phyloP scores from a whole-genome alignment of 2,797 vertebrate genomes.

The Sebastes umbrosus region DNA sequence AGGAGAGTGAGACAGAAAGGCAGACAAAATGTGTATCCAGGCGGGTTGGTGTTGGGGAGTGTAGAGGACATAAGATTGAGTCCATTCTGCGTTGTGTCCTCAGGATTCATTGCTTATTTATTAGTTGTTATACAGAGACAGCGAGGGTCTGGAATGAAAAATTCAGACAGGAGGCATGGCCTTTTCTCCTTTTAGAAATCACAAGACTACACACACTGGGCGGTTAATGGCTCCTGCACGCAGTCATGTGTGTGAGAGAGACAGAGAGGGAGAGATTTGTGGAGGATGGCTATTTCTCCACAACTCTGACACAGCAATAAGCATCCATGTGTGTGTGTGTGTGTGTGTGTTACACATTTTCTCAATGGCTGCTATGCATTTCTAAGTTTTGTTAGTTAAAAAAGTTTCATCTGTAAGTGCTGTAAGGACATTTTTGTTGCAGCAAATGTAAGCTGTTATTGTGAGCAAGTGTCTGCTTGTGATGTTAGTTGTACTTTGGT shows the following conservation, averaged over 20 bases:
- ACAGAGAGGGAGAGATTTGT: slow-evolving; percentile 33
- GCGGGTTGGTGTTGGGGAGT: slow-evolving; percentile 31
- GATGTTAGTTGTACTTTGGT: not conserved
- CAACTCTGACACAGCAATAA: slow-evolving; percentile 39
- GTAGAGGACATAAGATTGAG: slow-evolving; percentile 55
- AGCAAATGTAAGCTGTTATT: not conserved
- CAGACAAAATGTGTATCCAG: slow-evolving; percentile 30
- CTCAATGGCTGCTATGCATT: not conserved
- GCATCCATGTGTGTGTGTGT: not conserved
- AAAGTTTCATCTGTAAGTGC: not conserved
- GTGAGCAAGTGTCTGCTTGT: not conserved
- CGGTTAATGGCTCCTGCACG: slow-evolving; percentile 53
- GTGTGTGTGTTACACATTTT: not conserved
- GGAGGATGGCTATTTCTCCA: slow-evolving; percentile 17
- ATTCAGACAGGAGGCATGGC: slow-evolving; percentile 66
- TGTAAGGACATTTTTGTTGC: not conserved
- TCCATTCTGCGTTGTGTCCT: slow-evolving; percentile 68
- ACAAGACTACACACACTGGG: slow-evolving; percentile 56
- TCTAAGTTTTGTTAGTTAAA: not conserved
- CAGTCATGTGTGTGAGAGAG: slow-evolving; percentile 11
- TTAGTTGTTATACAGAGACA: slow-evolving; percentile 70
- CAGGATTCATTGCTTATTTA: slow-evolving; percentile 80
- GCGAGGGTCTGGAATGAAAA: slow-evolving; percentile 71
- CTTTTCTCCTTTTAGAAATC: slow-evolving; percentile 70
- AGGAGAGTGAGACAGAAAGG: slow-evolving; percentile 8